Evolutionary conservation across 1,140 invertebrate species (phyloP).

Genomic region (Ruditapes philippinarum): DNA sequence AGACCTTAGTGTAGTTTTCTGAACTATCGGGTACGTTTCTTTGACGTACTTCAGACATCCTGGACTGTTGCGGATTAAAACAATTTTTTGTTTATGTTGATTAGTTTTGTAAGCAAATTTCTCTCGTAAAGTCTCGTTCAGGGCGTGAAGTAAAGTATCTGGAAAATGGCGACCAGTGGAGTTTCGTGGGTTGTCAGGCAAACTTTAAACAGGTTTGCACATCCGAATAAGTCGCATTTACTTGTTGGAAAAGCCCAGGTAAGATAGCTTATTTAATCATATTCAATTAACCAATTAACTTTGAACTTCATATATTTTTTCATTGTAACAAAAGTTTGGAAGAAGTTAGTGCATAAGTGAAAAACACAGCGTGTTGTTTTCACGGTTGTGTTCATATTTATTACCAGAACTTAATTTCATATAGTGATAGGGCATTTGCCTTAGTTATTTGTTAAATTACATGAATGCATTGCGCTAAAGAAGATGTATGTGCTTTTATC

Average conservation of each 20-base stretch:
- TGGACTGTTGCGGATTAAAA: neutral
- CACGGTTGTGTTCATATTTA: too few relatives aligned
- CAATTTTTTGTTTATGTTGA: constrained; percentile 58
- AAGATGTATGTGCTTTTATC: too few relatives aligned
- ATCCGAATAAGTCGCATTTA: neutral
- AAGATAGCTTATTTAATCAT: neutral
- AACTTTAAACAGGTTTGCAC: constrained; percentile 46
- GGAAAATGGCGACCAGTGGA: constrained; percentile 64
- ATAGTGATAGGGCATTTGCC: too few relatives aligned
- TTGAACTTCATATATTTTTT: neutral
- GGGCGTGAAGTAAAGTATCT: constrained; percentile 7
- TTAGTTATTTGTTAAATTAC: too few relatives aligned
- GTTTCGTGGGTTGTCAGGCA: constrained; percentile 63
- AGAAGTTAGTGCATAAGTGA: neutral
- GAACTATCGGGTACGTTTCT: constrained; percentile 50
- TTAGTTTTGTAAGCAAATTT: constrained; percentile 22
- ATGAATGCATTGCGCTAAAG: too few relatives aligned
- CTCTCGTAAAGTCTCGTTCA: constrained; percentile 12
- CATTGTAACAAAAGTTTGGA: neutral
- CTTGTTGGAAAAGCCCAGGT: constrained; percentile 38
- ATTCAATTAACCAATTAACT: too few relatives aligned
- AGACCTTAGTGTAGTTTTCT: constrained; percentile 36
- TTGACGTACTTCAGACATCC: constrained; percentile 54
- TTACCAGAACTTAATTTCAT: too few relatives aligned
- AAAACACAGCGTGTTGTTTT: neutral